Conservation (phyloP, 1,140 invertebrate genomes). For the Trichonephila clavata region DNA sequence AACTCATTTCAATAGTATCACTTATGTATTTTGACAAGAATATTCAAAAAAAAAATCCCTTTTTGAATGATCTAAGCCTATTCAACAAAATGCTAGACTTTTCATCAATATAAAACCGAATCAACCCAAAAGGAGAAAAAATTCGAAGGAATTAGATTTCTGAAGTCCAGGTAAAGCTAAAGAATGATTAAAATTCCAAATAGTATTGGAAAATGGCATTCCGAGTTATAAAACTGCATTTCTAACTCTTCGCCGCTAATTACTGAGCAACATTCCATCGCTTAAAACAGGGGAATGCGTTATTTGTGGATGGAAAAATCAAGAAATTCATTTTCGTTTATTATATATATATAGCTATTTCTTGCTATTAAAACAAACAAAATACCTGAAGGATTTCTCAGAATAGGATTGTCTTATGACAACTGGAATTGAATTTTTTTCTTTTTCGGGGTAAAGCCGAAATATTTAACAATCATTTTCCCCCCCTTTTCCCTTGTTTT, state of each 20-base stretch:
- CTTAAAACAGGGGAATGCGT: conserved; percentile 15
- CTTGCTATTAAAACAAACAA: conserved; percentile 47
- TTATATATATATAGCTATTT: conserved; percentile 39
- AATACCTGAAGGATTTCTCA: conserved; percentile 20
- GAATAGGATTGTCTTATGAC: conserved; percentile 60
- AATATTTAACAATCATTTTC: not conserved
- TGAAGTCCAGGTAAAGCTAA: not conserved
- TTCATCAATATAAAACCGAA: not conserved
- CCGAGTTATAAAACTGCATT: conserved; percentile 40
- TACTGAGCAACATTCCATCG: conserved; percentile 50
- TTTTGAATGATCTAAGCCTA: not conserved
- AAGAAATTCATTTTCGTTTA: conserved; percentile 20
- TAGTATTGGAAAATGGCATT: conserved; percentile 51
- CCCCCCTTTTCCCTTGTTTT: not conserved
- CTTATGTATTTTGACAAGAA: not conserved
- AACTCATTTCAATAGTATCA: not conserved
- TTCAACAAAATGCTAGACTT: not conserved
- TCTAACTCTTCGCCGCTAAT: conserved; percentile 32
- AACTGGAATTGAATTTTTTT: conserved; percentile 33
- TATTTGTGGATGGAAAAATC: not conserved
- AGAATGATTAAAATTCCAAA: conserved; percentile 59
- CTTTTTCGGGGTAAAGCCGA: not conserved
- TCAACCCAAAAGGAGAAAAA: not conserved
- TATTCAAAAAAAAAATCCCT: not conserved
- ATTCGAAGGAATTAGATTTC: not conserved